These are phyloP conservation scores for Brachyopa scutellaris DNA, from an alignment of 2,888 invertebrate species.

Conservation along the genomic window DNA sequence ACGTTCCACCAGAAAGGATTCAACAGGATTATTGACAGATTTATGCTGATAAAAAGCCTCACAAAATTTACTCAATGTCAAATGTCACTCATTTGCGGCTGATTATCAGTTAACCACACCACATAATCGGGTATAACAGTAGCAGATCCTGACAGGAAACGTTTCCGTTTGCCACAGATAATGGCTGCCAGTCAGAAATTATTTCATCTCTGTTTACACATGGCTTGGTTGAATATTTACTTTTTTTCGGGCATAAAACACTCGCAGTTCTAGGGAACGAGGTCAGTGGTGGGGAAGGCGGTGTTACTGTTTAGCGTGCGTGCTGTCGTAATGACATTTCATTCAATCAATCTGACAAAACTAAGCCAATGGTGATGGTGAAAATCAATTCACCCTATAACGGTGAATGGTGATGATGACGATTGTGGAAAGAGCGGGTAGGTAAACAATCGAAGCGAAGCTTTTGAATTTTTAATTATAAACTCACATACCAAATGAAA, in stretches of 20 bases:
- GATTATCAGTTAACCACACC: slow-evolving; percentile 67
- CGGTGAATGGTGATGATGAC: not conserved
- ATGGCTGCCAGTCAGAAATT: slow-evolving; percentile 50
- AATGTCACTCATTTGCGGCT: slow-evolving; percentile 71
- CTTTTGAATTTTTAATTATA: slow-evolving; percentile 73
- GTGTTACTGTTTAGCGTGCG: not conserved
- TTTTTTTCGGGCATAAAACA: slow-evolving; percentile 23
- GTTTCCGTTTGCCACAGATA: slow-evolving; percentile 57
- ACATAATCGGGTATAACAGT: slow-evolving; percentile 29
- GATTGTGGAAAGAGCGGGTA: slow-evolving; percentile 18
- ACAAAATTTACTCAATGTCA: slow-evolving; percentile 66
- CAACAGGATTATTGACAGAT: slow-evolving; percentile 69
- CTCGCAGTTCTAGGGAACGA: slow-evolving; percentile 38
- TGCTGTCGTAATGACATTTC: slow-evolving; percentile 69
- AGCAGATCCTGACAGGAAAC: slow-evolving; percentile 39
- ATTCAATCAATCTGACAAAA: slow-evolving; percentile 68
- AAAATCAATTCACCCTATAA: slow-evolving; percentile 60
- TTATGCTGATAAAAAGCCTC: slow-evolving; percentile 52
- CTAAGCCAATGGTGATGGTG: slow-evolving; percentile 50
- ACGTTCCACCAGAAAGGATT: slow-evolving; percentile 32
- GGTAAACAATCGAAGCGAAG: slow-evolving; percentile 49
- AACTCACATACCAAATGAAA: slow-evolving; percentile 51
- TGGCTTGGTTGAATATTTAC: slow-evolving; percentile 38
- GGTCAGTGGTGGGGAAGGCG: slow-evolving; percentile 27
- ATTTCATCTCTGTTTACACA: slow-evolving; percentile 70